Evolutionary conservation across 2,888 invertebrate species (phyloP), one percentile per base, ranked within the genome.

Genomic region (Microctonus hyperodae): DNA sequence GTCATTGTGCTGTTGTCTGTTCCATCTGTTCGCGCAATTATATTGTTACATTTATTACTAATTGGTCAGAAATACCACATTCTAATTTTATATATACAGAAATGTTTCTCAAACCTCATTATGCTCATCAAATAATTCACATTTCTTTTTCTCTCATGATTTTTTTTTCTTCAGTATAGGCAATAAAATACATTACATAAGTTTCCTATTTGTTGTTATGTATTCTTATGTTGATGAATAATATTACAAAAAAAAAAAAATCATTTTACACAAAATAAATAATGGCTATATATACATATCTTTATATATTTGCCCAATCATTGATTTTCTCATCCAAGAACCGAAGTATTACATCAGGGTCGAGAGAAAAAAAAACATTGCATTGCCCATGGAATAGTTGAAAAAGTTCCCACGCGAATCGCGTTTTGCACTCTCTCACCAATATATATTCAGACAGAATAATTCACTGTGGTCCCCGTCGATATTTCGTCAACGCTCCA

Each of bases 21-120:
- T 51, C 57, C 63, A 65, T 69, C 64, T 62, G 50, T 61, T 69
- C 70, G 50, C 72, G 73, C 67, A 74, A 78, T 78, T 77, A 76
- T n/a, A n/a, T 78, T 78, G 77, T 75, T 78, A 78, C 75, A 20
- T 13, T 44, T 1, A n/a, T n/a, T n/a, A n/a, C n/a, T n/a, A n/a
- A n/a, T n/a, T n/a, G n/a, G n/a, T n/a, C n/a, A n/a, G n/a, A n/a
- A n/a, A n/a, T n/a, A n/a, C n/a, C n/a, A n/a, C n/a, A n/a, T n/a
- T n/a, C n/a, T n/a, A n/a, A n/a, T n/a, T n/a, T n/a, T n/a, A n/a
- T n/a, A n/a, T n/a, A n/a, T n/a, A n/a, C n/a, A n/a, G n/a, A n/a
- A n/a, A n/a, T n/a, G n/a, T n/a, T n/a, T n/a, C n/a, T n/a, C n/a
- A n/a, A n/a, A n/a, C n/a, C n/a, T n/a, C n/a, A n/a, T n/a, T n/a